Evolutionary conservation across 2,888 invertebrate species (phyloP), one percentile per base, ranked within the genome.

Genomic region (Zeuzera pyrina): DNA sequence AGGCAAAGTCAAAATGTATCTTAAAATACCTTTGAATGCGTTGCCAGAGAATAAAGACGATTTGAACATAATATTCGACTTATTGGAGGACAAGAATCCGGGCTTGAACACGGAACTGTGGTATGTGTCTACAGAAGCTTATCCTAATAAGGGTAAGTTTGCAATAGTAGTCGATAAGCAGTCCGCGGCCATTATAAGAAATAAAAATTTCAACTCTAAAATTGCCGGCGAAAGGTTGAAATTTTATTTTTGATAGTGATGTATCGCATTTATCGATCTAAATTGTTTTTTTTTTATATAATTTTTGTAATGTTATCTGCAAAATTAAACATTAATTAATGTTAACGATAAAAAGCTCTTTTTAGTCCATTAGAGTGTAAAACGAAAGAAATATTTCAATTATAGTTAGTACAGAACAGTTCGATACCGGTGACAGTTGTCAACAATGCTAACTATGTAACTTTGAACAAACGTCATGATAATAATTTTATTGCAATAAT

Each of bases 1-100:
- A 3, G 47, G 54, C 1, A 58, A 59, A 27, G 57, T 55, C 3
- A 74, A 65, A 43, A 50, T 78, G 1, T 52, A 63, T 6, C 35
- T 79, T 2, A 74, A 65, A 41, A 57, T 78, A 5, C 79, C 79
- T 0, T 7, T 47, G 0, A 55, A 52, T 3, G 67, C 79, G 22
- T 35, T 76, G 1, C 74, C 74, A 0, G 69, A 76, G 1, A 59
- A 55, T n/a, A 62, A 63, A 21, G 70, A 78, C 0, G 77, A 77
- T 31, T 45, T 81, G 30, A 67, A 61, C 13, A 61, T 78, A 1
- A 63, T 81, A 1, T 68, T 81, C 11, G 73, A 77, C 40, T 35
- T 79, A 1, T 42, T 81, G 0, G 73, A 78, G 49, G 73, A 79
- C 27, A 72, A 73, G 27, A 81, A 79, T 21, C 76, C 78, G 0